A percentile compares a stretch with the other conserved stretches of the same genome.
These are phyloP conservation scores for Microctonus aethiopoides DNA, from an alignment of 2,888 invertebrate species.

Conservation along the genomic window DNA sequence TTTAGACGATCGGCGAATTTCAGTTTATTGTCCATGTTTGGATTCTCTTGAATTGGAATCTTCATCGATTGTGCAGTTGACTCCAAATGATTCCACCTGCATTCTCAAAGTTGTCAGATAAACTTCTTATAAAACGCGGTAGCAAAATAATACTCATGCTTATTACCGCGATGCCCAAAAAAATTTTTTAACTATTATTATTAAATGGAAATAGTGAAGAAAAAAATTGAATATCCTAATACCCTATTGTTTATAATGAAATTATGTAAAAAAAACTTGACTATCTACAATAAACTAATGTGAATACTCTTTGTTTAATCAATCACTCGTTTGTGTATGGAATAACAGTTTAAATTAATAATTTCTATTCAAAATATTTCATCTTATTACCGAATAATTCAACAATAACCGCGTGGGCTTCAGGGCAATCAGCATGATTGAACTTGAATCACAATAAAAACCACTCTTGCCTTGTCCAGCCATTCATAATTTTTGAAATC, in stretches of 20 bases:
- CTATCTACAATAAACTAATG: not conserved
- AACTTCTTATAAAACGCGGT: slow-evolving; percentile 39
- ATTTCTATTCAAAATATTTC: not conserved
- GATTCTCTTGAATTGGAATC: slow-evolving; percentile 57
- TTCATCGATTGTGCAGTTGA: slow-evolving; percentile 55
- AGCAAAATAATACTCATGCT: not conserved
- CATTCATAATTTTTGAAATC: slow-evolving; percentile 20
- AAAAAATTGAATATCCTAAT: not conserved
- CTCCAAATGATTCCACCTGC: slow-evolving; percentile 54
- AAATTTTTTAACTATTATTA: slow-evolving; percentile 8
- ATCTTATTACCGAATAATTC: not conserved
- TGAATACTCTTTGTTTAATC: not conserved
- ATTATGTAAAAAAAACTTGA: not conserved
- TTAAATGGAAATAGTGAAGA: slow-evolving; percentile 33
- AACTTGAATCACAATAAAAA: slow-evolving; percentile 14
- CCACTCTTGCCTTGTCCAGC: slow-evolving; percentile 25
- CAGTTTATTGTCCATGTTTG: slow-evolving; percentile 65
- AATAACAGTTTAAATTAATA: not conserved
- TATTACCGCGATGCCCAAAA: slow-evolving; percentile 42
- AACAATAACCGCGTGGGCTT: not conserved
- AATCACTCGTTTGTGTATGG: not conserved
- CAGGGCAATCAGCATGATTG: slow-evolving; percentile 16
- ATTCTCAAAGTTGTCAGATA: slow-evolving; percentile 56
- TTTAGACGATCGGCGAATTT: slow-evolving; percentile 68
- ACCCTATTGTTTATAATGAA: not conserved